Percentiles rank a stretch among this genome's conserved stretches.
These are phyloP conservation scores for Styela clava DNA, from an alignment of 23 tunicate genomes.

Conservation along the genomic window DNA sequence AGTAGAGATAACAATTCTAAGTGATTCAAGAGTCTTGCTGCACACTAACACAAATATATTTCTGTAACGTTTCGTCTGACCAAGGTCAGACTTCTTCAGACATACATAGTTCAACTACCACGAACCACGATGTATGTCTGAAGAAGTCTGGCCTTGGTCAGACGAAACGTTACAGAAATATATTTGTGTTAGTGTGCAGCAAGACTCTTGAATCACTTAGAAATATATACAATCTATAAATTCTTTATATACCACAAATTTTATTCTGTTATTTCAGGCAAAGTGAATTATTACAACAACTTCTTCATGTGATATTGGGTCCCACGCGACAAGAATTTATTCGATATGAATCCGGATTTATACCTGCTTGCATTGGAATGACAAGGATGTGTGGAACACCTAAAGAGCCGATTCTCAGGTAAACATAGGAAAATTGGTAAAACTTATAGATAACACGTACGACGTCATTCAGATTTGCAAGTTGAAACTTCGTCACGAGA, in stretches of 20 bases:
- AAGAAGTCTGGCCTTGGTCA: too few relatives aligned
- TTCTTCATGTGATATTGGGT: background rate
- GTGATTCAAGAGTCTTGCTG: too few relatives aligned
- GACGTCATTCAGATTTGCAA: background rate
- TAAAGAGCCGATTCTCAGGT: background rate
- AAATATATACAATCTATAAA: too few relatives aligned
- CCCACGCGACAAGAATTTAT: background rate
- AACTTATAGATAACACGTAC: too few relatives aligned
- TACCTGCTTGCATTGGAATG: background rate
- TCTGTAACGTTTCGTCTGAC: too few relatives aligned
- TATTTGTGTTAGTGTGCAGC: background rate
- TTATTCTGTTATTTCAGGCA: too few relatives aligned
- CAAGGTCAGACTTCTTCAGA: background rate
- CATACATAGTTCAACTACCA: background rate
- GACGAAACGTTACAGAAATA: background rate
- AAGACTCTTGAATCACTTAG: background rate
- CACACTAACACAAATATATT: too few relatives aligned
- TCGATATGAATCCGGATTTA: background rate
- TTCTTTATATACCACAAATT: too few relatives aligned
- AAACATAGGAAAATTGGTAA: too few relatives aligned
- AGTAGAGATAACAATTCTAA: too few relatives aligned
- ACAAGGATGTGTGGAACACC: background rate
- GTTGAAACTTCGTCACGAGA: background rate
- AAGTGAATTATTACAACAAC: background rate
- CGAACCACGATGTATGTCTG: background rate